A percentile compares a stretch with the other conserved stretches of the same genome.
phyloP scores from a whole-genome alignment of 2,113 vertebrate genomes.

The Erythrocercus mccallii region DNA sequence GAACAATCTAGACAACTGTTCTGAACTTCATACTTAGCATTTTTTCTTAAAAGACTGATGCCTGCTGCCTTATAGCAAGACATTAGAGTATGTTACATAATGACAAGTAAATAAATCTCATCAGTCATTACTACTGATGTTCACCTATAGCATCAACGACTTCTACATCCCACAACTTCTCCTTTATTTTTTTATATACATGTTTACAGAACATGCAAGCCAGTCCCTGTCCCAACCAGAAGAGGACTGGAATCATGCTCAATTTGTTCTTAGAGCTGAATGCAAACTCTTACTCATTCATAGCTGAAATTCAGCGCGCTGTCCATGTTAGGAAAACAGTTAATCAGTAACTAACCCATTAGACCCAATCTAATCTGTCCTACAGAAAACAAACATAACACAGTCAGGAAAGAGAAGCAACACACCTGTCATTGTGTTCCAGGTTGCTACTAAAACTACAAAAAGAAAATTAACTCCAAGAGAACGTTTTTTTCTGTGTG shows the following conservation, averaged over 20 bases:
- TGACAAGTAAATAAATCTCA: not conserved
- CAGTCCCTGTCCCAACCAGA: not conserved
- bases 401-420: not conserved
- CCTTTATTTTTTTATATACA: not conserved
- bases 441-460: not conserved
- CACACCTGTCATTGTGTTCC: not conserved
- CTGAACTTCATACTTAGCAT: not conserved
- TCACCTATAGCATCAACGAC: not conserved
- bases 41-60: not conserved
- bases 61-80: not conserved
- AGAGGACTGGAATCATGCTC: not conserved
- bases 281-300: not conserved
- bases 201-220: not conserved
- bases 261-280: not conserved
- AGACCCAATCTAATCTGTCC: not conserved
- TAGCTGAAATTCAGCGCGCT: not conserved
- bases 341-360: constrained; percentile 5
- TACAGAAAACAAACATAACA: not conserved
- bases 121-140: not conserved
- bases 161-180: not conserved
- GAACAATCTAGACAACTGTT: not conserved
- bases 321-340: not conserved
- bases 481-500: not conserved
- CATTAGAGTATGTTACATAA: not conserved
- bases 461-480: not conserved